Conservation (phyloP, 2,113 vertebrate species). For the Dascyllus trimaculatus region DNA sequence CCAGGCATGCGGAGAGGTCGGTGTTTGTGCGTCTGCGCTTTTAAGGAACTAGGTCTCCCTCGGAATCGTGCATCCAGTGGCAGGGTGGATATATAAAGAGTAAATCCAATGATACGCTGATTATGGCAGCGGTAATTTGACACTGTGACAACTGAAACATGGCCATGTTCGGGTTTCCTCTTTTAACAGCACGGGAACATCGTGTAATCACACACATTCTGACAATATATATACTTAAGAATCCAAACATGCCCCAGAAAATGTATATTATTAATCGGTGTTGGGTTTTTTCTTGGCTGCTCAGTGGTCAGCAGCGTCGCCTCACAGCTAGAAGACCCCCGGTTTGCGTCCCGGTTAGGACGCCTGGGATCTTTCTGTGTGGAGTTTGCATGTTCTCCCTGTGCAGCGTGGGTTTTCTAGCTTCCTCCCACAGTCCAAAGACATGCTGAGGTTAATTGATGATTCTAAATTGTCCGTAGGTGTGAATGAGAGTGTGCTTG, state of each 20-base stretch:
- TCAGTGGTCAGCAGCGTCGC: too few relatives aligned
- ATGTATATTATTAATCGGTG: not conserved
- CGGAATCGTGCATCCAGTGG: not conserved
- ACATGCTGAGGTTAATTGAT: too few relatives aligned
- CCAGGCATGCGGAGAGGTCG: conserved; percentile 47
- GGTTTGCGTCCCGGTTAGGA: too few relatives aligned
- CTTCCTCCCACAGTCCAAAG: too few relatives aligned
- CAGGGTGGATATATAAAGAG: conserved; percentile 20
- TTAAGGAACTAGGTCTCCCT: conserved; percentile 18
- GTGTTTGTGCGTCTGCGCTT: conserved; percentile 26
- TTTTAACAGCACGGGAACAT: not conserved
- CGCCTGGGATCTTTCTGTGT: too few relatives aligned
- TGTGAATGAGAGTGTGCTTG: too few relatives aligned
- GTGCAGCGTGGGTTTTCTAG: too few relatives aligned
- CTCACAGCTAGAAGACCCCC: too few relatives aligned
- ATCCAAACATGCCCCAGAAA: too few relatives aligned
- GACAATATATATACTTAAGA: not conserved
- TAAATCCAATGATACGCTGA: conserved; percentile 1
- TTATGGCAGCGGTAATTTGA: conserved; percentile 24
- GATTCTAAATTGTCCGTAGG: too few relatives aligned
- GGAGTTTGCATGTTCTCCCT: too few relatives aligned
- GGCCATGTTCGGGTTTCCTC: not conserved
- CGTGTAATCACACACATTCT: not conserved
- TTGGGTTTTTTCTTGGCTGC: not conserved
- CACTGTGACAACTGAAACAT: conserved; percentile 12